These are phyloP conservation scores for Uloborus diversus DNA, from an alignment of 1,140 invertebrate genomes.

Conservation along the genomic window DNA sequence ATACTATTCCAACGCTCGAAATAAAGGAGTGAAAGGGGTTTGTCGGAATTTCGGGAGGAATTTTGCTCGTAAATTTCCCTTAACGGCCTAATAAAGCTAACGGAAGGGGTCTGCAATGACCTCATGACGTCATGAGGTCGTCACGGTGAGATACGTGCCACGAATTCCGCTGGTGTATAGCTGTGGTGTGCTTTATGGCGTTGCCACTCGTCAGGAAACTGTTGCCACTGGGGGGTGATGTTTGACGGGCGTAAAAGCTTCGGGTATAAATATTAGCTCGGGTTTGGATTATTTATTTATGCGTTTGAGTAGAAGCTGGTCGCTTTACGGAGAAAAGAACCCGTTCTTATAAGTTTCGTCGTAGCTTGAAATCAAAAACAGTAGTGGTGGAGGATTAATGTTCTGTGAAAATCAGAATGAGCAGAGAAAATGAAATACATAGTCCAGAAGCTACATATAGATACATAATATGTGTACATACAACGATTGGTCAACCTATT, in stretches of 20 bases:
- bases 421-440: too few relatives aligned
- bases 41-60: conserved; percentile 13
- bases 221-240: background rate
- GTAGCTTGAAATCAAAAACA: too few relatives aligned
- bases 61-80: conserved; percentile 37
- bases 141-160: conserved; percentile 34
- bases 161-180: background rate
- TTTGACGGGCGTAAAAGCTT: conserved; percentile 34
- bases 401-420: too few relatives aligned
- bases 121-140: conserved; percentile 28
- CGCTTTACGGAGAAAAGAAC: background rate
- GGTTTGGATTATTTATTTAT: conserved; percentile 31
- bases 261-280: conserved; percentile 16
- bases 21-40: conserved; percentile 14
- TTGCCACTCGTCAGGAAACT: conserved; percentile 11
- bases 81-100: conserved; percentile 43
- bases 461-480: too few relatives aligned
- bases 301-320: background rate
- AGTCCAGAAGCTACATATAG: too few relatives aligned
- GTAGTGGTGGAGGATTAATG: too few relatives aligned
- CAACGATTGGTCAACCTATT: too few relatives aligned
- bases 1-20: background rate
- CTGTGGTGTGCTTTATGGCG: background rate
- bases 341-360: too few relatives aligned
- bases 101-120: conserved; percentile 17